Percentiles rank a stretch among this genome's conserved stretches.
Evolutionary conservation across 2,797 vertebrate species (phyloP).

Genomic region (Brotula barbata): DNA sequence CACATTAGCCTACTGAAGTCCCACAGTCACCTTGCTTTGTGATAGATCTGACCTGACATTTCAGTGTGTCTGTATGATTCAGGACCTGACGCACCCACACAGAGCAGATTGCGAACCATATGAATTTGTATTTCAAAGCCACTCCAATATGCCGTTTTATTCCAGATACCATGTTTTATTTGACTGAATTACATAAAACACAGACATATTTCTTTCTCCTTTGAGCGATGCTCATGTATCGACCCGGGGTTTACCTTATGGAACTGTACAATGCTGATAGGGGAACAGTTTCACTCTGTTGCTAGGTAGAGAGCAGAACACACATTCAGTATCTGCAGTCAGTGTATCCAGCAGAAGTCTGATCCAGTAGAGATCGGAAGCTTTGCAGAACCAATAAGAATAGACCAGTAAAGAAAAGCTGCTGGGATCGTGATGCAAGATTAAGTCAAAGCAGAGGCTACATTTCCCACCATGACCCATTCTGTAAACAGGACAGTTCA

Average conservation of each 20-base stretch:
- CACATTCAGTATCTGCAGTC: slow-evolving; percentile 20
- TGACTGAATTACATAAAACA: neutral
- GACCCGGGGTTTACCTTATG: slow-evolving; percentile 15
- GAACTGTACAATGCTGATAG: slow-evolving; percentile 40
- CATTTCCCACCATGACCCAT: slow-evolving; percentile 16
- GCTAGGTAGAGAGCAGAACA: slow-evolving; percentile 60
- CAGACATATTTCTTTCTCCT: neutral
- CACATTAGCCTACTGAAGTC: slow-evolving; percentile 20
- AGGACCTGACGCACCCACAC: slow-evolving; percentile 1
- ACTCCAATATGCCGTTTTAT: too few species aligned
- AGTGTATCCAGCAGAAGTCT: slow-evolving; percentile 11
- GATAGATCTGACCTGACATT: slow-evolving; percentile 55
- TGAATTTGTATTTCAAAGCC: too few species aligned
- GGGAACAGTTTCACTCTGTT: slow-evolving; percentile 60
- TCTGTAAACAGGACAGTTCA: neutral
- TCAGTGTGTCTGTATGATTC: slow-evolving; percentile 26
- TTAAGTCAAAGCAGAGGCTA: too few species aligned
- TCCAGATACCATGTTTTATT: slow-evolving; percentile 1
- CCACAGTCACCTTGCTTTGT: slow-evolving; percentile 56
- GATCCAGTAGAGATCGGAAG: slow-evolving; percentile 10
- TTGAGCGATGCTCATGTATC: neutral
- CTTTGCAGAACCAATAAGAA: slow-evolving; percentile 2
- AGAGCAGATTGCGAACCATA: slow-evolving; percentile 5
- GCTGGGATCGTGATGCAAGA: neutral
- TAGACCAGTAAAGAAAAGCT: slow-evolving; percentile 1